Evolutionary conservation across 2,888 invertebrate species (phyloP), one percentile per base, ranked within the genome.

Genomic region (Clusia tigrina): DNA sequence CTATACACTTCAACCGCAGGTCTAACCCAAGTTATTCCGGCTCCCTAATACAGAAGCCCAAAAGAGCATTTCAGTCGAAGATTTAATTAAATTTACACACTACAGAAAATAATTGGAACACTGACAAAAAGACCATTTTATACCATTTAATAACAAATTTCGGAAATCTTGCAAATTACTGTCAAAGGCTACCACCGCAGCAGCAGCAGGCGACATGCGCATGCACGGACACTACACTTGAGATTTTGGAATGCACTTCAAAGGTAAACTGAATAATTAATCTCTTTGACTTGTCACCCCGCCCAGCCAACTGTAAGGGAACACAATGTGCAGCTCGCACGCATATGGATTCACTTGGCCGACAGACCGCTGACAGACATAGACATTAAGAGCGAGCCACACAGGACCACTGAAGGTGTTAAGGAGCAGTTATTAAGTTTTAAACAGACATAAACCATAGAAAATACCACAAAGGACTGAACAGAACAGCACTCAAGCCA

Each of bases 261-360:
- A 54, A 54, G 54, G 54, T 32, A 54, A n/a, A 54, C 54, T 25
- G 54, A 54, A 54, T 54, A 54, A 54, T 54, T 54, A 54, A 54
- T 54, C 54, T 25, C 18, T 26, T 54, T 20, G 53, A 54, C 32
- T 54, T 48, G 42, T 9, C 54, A 46, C 15, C 17, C 22, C 53
- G 23, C 18, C 37, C 42, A 42, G n/a, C 3, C 42, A 42, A 42
- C 42, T 3, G 42, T n/a, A 42, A 42, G 10, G 42, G 10, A 42
- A 42, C 42, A 42, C 42, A 42, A 42, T 42, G n/a, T n/a, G 42
- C 42, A 42, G n/a, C 6, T 17, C 9, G 42, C 10, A 42, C n/a
- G 42, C n/a, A 32, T n/a, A n/a, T n/a, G n/a, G n/a, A n/a, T n/a
- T n/a, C n/a, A n/a, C n/a, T 10, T 42, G 42, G 42, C n/a, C 42